Evolutionary conservation across 2,888 invertebrate genomes (phyloP).

Genomic region (Ditylenchus weischeri): DNA sequence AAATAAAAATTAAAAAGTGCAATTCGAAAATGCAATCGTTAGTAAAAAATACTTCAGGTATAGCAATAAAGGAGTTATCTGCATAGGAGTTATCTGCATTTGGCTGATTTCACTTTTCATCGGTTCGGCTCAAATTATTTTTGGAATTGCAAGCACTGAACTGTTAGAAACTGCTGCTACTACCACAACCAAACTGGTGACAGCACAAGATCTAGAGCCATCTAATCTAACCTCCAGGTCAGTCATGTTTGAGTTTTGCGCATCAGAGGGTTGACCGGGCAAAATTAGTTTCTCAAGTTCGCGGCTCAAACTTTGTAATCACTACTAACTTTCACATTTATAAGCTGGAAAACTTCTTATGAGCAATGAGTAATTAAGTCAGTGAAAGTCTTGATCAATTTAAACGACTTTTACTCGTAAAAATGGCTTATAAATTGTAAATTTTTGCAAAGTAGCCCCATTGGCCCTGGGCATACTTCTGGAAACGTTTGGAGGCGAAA

Average conservation of each 20-base stretch:
- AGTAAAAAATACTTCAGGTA: slow-evolving; percentile 18
- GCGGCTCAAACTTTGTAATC: no score
- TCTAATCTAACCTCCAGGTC: slow-evolving; percentile 2
- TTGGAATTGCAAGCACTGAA: slow-evolving; percentile 41
- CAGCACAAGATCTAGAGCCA: neutral
- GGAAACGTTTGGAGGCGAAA: no score
- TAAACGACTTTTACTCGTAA: no score
- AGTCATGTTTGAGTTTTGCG: neutral
- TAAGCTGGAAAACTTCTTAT: no score
- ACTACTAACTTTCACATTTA: no score
- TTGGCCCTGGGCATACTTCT: no score
- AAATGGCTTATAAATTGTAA: no score
- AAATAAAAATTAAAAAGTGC: neutral
- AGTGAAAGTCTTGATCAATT: no score
- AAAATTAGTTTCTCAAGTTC: no score
- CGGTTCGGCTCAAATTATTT: slow-evolving; percentile 65
- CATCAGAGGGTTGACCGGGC: no score
- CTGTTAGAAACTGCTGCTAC: neutral
- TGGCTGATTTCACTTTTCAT: slow-evolving; percentile 57
- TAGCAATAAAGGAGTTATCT: slow-evolving; percentile 41
- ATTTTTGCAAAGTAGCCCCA: no score
- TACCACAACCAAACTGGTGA: neutral
- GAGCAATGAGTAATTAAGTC: no score
- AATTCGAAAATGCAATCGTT: neutral
- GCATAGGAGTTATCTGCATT: slow-evolving; percentile 57